Conservation (phyloP, 2,113 vertebrate species). For the Oophaga pumilio region DNA sequence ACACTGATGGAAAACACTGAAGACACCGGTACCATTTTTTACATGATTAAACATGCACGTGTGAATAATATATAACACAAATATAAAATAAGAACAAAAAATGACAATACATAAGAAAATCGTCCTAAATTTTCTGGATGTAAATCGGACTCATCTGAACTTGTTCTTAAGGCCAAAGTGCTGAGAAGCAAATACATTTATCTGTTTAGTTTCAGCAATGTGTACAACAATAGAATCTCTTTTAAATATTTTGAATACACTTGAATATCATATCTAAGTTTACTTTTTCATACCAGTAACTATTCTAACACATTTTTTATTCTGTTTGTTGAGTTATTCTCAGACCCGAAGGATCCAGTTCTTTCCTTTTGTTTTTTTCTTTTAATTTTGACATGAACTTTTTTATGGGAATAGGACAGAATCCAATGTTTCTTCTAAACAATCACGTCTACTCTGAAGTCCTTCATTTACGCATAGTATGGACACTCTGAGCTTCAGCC, state of each 20-base stretch:
- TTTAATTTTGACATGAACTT: not conserved
- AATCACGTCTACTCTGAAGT: not conserved
- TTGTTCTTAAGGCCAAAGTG: not conserved
- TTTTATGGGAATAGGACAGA: not conserved
- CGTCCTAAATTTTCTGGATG: too few species aligned
- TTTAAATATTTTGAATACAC: not conserved
- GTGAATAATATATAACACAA: too few species aligned
- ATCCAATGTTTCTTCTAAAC: not conserved
- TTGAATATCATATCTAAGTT: not conserved
- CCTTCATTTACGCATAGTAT: slow-evolving; percentile 21
- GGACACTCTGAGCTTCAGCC: not conserved
- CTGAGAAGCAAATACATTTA: not conserved
- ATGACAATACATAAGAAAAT: too few species aligned
- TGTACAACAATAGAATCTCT: not conserved
- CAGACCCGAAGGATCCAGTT: not conserved
- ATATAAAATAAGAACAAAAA: too few species aligned
- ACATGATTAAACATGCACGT: too few species aligned
- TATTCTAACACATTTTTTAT: not conserved
- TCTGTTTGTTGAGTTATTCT: not conserved
- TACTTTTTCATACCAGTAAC: not conserved
- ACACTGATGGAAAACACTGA: too few species aligned
- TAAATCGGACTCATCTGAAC: too few species aligned
- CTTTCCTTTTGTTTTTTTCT: not conserved
- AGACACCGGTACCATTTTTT: too few species aligned
- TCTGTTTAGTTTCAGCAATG: not conserved